Evolutionary conservation across 2,888 invertebrate species (phyloP).

Genomic region (Habroteleia sp.): DNA sequence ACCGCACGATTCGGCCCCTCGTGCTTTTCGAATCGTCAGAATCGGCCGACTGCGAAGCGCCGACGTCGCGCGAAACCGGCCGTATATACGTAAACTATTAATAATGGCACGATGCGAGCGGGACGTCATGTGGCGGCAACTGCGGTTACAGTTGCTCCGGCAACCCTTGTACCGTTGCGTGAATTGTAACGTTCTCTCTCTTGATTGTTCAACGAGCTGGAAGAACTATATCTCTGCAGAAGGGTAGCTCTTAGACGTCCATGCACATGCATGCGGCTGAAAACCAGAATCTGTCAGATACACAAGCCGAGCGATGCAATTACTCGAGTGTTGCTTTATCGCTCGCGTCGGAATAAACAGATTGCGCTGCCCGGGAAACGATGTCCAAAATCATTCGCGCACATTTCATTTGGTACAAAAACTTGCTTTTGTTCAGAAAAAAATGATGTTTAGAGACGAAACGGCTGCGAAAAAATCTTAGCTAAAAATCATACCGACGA

Average conservation of each 20-base stretch:
- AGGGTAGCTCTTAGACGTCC: conserved; percentile 71
- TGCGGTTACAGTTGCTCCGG: conserved; percentile 70
- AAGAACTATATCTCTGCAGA: conserved; percentile 77
- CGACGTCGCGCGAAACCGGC: conserved; percentile 61
- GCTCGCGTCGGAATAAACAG: conserved; percentile 19
- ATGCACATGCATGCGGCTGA: conserved; percentile 40
- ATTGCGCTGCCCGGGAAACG: conserved; percentile 7
- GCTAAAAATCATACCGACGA: too few species aligned
- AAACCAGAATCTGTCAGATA: conserved; percentile 53
- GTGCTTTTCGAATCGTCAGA: conserved; percentile 43
- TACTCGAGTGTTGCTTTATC: conserved; percentile 32
- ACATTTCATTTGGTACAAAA: conserved; percentile 15
- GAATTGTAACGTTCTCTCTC: conserved; percentile 68
- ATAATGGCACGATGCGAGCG: conserved; percentile 65
- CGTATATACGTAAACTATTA: conserved; percentile 67
- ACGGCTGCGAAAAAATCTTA: too few species aligned
- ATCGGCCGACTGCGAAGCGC: conserved; percentile 63
- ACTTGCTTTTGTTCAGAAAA: too few species aligned
- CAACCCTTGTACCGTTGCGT: conserved; percentile 71
- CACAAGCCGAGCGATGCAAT: conserved; percentile 43
- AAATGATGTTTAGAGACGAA: too few species aligned
- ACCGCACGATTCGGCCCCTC: conserved; percentile 42
- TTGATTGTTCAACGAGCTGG: conserved; percentile 77
- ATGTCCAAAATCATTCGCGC: conserved; percentile 19
- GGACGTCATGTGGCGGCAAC: conserved; percentile 64